Conservation (phyloP, 2,888 invertebrate genomes). For the Tipula lateralis region DNA sequence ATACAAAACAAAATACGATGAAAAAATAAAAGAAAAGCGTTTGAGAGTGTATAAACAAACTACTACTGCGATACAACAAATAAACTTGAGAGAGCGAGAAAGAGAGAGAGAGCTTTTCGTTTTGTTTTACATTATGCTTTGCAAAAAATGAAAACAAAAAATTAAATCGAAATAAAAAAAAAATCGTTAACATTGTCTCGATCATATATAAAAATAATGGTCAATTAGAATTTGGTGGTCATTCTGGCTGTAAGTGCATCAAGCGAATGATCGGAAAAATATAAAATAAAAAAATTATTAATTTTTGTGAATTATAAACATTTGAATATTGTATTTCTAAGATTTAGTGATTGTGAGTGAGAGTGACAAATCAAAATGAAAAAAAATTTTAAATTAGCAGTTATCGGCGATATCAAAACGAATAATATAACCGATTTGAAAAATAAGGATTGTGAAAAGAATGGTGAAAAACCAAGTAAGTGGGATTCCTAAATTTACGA, state of each 20-base stretch:
- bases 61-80: not conserved
- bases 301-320: not conserved
- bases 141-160: not conserved
- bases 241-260: not conserved
- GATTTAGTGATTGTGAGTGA: not conserved
- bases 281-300: not conserved
- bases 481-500: not conserved
- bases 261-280: not conserved
- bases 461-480: not conserved
- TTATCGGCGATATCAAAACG: not conserved
- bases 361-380: not conserved
- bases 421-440: not conserved
- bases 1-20: not conserved
- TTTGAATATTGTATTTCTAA: not conserved
- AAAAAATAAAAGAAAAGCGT: not conserved
- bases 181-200: not conserved
- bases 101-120: not conserved
- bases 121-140: not conserved
- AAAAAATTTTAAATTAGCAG: not conserved
- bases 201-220: constrained; percentile 5
- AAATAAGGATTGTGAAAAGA: not conserved
- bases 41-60: not conserved
- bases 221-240: constrained; percentile 19
- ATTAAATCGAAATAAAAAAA: not conserved
- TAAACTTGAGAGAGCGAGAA: not conserved